Conservation (phyloP, 30 jellyfish, hydroid and myxozoan genomes). For the Calvadosia cruxmelitensis region DNA sequence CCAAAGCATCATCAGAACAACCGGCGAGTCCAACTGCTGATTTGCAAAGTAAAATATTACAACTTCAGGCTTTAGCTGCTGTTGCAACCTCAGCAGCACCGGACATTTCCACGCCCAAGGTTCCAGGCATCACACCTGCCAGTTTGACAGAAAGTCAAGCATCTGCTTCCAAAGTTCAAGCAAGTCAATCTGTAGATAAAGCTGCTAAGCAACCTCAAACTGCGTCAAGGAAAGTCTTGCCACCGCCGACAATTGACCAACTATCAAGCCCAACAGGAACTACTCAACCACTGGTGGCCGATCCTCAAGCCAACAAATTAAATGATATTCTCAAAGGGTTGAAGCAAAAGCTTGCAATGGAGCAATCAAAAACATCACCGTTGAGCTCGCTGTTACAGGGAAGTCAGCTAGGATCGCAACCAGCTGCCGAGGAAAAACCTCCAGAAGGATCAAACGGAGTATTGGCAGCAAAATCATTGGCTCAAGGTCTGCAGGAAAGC, state of each 20-base stretch:
- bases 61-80: not conserved
- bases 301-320: not conserved
- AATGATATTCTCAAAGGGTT: not conserved
- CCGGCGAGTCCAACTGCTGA: not conserved
- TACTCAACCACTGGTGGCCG: not conserved
- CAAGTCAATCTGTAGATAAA: not conserved
- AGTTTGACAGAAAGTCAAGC: not conserved
- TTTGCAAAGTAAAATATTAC: not conserved
- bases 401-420: not conserved
- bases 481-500: not conserved
- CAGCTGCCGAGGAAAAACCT: not conserved
- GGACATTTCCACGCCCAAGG: not conserved
- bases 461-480: not conserved
- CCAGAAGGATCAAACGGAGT: not conserved
- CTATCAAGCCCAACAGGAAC: not conserved
- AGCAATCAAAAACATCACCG: not conserved
- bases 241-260: not conserved
- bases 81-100: slow-evolving; percentile 2
- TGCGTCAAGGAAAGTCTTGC: not conserved
- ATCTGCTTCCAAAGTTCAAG: not conserved
- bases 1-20: not conserved
- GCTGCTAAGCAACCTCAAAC: not conserved
- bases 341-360: not conserved
- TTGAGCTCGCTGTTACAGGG: not conserved
- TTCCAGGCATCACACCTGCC: not conserved